Base-by-base conservation (phyloP, 2,888 invertebrate species). In the Cremastinae sp. region DNA sequence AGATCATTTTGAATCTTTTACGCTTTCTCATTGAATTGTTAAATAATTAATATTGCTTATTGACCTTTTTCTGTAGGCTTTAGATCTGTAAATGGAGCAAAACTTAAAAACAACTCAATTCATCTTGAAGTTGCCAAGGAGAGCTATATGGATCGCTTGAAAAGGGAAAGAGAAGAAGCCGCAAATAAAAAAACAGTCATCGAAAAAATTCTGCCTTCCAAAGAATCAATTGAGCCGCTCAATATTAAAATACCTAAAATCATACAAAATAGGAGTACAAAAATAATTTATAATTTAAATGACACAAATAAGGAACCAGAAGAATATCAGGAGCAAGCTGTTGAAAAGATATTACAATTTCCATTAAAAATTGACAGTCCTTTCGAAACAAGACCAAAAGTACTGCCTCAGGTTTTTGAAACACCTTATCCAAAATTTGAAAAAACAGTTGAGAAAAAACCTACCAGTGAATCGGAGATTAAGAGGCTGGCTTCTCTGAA, bases 401-500 rank as follows among this genome's bases (percentile, higher is more conserved):
- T 28, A 2, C 2, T 2, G 2, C 2, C 28, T 28, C 28, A 5
- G 28, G 28, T 28, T 3, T 28, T 28, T 28, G 28, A 28, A 28
- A 28, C 2, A 28, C 7, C n/a, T 39, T 4, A 45, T 58, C 9
- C 37, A 8, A 22, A 1, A 1, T 37, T 65, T 7, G 12, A 22
- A 35, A 39, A 47, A 9, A 20, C n/a, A 28, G 37, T 41, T 0
- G 55, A 66, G 10, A 56, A 66, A 22, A 66, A 61, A 70, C 28
- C 39, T 20, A 85, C 87, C 49, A 83, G 85, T 20, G 90, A 91
- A 80, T 91, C 94, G 0, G 94, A 94, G 80, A 90, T 91, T 73
- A 95, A 94, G 86, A 92, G 95, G 72, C 88, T 93, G 69, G 92
- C 94, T 80, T 94, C 95, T 0, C 89, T 95, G 71, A 92, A 91